These are phyloP conservation scores for Heliconius erato DNA, from an alignment of 2,888 invertebrate species.

Conservation along the genomic window DNA sequence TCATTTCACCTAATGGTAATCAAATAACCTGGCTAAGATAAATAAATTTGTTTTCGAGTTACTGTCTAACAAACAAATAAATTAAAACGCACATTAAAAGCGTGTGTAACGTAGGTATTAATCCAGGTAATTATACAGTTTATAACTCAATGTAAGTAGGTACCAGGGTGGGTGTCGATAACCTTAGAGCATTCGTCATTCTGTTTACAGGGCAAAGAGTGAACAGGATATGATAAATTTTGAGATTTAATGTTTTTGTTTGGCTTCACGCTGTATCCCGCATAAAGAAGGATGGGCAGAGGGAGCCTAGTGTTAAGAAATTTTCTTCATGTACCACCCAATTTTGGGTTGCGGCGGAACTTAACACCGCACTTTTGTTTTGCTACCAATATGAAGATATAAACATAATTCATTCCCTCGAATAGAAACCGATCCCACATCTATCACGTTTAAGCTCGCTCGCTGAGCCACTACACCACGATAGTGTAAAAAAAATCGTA, in stretches of 20 bases:
- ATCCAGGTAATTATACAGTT: constrained; percentile 17
- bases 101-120: neutral
- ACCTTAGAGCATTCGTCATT: constrained; percentile 22
- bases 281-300: neutral
- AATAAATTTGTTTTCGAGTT: neutral
- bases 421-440: neutral
- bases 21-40: neutral
- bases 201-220: neutral
- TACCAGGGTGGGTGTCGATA: constrained; percentile 29
- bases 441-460: neutral
- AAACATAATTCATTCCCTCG: neutral
- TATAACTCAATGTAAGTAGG: neutral
- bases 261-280: neutral
- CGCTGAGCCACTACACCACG: neutral
- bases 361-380: neutral
- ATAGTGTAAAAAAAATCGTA: neutral
- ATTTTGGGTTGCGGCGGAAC: neutral
- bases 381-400: neutral
- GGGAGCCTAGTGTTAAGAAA: neutral
- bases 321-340: neutral
- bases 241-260: neutral
- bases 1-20: too few species aligned
- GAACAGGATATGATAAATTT: neutral
- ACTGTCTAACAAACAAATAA: constrained; percentile 5
- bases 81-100: constrained; percentile 8